phyloP scores from a whole-genome alignment of 2,113 vertebrate species.

The Otolemur garnettii region DNA sequence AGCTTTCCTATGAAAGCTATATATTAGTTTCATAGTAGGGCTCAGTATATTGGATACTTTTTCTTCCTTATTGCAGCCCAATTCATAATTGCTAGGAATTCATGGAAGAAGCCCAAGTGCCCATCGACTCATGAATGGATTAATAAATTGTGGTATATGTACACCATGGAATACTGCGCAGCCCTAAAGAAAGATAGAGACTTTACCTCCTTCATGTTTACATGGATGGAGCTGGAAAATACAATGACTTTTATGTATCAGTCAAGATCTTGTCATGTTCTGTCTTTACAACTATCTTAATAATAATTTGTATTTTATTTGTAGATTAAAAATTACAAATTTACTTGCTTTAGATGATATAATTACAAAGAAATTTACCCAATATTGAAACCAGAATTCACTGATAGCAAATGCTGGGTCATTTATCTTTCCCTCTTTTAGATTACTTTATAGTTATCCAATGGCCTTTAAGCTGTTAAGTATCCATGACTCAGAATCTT shows the following conservation, averaged over 20 bases:
- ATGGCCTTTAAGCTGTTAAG: not conserved
- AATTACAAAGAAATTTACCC: not conserved
- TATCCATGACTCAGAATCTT: not conserved
- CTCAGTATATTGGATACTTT: too few relatives aligned
- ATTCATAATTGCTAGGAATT: too few relatives aligned
- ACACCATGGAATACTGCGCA: too few relatives aligned
- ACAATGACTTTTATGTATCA: not conserved
- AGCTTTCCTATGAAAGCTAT: too few relatives aligned
- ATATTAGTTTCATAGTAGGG: too few relatives aligned
- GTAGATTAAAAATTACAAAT: not conserved
- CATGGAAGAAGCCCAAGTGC: too few relatives aligned
- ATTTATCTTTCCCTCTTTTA: not conserved
- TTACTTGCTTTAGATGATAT: not conserved
- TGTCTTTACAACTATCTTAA: not conserved
- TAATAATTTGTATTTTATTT: not conserved
- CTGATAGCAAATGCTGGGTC: not conserved
- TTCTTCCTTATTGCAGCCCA: too few relatives aligned
- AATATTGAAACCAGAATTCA: not conserved
- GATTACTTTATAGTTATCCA: not conserved
- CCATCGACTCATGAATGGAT: too few relatives aligned
- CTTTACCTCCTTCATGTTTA: too few relatives aligned
- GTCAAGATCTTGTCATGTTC: not conserved
- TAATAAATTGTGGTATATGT: too few relatives aligned
- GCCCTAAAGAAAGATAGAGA: too few relatives aligned
- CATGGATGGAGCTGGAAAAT: too few relatives aligned